These are phyloP conservation scores for Lycocerus yunnanus DNA, from an alignment of 2,888 invertebrate genomes.

Conservation along the genomic window DNA sequence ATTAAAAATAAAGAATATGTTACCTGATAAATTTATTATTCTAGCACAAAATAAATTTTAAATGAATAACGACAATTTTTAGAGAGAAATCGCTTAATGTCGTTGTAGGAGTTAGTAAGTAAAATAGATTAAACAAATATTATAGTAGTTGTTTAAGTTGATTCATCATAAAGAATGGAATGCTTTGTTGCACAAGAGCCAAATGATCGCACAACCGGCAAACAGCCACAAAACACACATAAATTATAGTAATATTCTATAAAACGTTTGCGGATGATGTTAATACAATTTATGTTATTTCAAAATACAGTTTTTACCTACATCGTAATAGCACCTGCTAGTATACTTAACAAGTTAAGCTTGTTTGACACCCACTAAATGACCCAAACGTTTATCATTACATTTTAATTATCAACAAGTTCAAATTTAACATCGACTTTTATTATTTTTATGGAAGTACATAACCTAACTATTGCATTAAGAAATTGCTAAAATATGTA, in stretches of 20 bases:
- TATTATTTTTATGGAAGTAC: neutral
- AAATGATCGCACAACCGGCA: conserved; percentile 16
- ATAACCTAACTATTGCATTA: neutral
- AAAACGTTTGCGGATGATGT: conserved; percentile 16
- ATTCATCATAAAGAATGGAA: conserved; percentile 16
- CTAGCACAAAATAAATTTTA: neutral
- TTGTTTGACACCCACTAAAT: conserved; percentile 14
- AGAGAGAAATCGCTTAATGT: neutral
- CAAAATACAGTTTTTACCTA: conserved; percentile 15
- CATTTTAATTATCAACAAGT: neutral
- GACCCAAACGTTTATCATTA: neutral
- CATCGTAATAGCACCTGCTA: conserved; percentile 14
- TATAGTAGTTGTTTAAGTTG: neutral
- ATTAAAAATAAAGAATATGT: neutral
- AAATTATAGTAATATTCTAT: conserved; percentile 13
- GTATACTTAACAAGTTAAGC: conserved; percentile 3
- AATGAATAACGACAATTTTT: neutral
- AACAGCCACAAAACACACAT: conserved; percentile 19
- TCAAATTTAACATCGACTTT: neutral
- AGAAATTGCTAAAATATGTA: neutral
- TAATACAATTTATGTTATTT: conserved; percentile 18
- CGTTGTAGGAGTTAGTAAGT: neutral
- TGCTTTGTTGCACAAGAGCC: conserved; percentile 13
- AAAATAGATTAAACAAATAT: conserved; percentile 5
- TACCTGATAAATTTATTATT: neutral